Evolutionary conservation across 2,797 vertebrate species (phyloP).

Genomic region (Acomys russatus): DNA sequence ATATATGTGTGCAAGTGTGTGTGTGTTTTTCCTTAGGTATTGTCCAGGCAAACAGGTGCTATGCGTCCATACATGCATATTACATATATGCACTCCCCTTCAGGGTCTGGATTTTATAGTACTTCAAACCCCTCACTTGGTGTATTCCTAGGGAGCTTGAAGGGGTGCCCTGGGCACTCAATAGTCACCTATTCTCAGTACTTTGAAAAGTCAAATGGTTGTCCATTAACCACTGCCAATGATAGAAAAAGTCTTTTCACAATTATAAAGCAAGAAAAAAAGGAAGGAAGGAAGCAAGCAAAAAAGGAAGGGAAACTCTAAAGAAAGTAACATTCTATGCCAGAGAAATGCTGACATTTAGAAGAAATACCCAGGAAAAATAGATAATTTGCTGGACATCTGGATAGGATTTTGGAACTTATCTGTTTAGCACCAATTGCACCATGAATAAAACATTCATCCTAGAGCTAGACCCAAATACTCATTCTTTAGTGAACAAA

Average conservation of each 20-base stretch:
- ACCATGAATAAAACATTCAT: neutral
- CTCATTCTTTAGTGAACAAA: neutral
- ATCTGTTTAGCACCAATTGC: neutral
- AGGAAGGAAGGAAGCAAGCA: neutral
- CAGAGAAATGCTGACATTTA: neutral
- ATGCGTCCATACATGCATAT: neutral
- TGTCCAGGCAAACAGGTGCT: neutral
- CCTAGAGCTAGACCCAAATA: neutral
- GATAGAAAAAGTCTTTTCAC: neutral
- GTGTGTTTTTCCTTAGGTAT: neutral
- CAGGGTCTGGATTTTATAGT: neutral
- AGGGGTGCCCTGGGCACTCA: neutral
- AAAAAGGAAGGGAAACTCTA: neutral
- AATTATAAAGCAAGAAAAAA: neutral
- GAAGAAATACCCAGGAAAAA: neutral
- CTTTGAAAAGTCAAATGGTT: neutral
- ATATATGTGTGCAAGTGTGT: neutral
- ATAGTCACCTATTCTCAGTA: neutral
- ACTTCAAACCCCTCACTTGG: neutral
- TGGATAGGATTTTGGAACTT: neutral
- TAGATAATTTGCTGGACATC: accelerated
- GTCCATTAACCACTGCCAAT: neutral
- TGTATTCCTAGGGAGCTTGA: neutral
- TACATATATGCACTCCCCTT: too few species aligned
- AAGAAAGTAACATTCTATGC: neutral